These are phyloP conservation scores for Melanotaenia parkinsoni DNA, from an alignment of 2,797 vertebrate species.

Conservation along the genomic window DNA sequence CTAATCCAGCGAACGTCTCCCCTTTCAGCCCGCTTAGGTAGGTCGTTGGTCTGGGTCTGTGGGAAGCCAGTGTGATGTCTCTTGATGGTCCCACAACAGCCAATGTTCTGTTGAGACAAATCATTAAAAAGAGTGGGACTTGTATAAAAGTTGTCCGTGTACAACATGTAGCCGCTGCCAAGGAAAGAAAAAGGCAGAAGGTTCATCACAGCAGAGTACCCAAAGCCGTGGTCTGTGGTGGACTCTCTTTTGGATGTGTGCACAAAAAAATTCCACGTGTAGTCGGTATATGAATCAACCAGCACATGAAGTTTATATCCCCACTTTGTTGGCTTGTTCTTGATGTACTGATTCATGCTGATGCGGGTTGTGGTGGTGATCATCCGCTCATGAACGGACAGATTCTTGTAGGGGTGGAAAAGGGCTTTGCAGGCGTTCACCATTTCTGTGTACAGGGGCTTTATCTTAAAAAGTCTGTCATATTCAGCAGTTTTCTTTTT, in stretches of 20 bases:
- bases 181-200: background rate
- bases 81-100: conserved; percentile 22
- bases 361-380: background rate
- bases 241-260: background rate
- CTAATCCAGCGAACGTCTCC: conserved; percentile 7
- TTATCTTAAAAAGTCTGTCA: conserved; percentile 27
- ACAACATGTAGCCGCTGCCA: conserved; percentile 2
- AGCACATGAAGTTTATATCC: conserved; percentile 25
- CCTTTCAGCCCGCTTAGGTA: conserved; percentile 20
- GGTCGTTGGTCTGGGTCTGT: background rate
- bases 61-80: conserved; percentile 10
- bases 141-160: background rate
- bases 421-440: background rate
- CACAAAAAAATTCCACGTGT: conserved; percentile 23
- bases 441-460: background rate
- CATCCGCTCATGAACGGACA: conserved; percentile 15
- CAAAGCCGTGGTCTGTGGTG: background rate
- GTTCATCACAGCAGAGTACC: background rate
- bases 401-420: conserved; percentile 2
- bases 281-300: background rate
- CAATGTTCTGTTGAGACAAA: conserved; percentile 2
- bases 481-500: background rate
- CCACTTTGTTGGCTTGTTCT: conserved; percentile 22
- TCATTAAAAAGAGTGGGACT: conserved; percentile 5
- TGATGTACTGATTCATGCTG: conserved; percentile 19